A percentile compares a stretch with the other conserved stretches of the same genome.
phyloP scores from a whole-genome alignment of 2,797 vertebrate species.

The Epinephelus malabaricus region DNA sequence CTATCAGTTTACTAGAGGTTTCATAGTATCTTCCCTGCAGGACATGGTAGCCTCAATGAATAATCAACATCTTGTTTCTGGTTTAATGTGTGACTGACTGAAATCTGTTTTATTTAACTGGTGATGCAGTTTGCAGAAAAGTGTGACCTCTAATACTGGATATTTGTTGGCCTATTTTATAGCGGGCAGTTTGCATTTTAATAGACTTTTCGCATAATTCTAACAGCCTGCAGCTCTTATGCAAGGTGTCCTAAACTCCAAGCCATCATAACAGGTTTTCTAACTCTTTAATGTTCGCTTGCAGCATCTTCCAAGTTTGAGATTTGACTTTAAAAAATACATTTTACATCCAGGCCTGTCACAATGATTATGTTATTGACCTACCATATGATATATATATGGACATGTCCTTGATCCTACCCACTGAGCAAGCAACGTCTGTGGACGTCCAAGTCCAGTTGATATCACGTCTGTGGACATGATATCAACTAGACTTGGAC shows the following conservation, averaged over 20 bases:
- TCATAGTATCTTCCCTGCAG: background rate
- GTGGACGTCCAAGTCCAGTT: too few relatives aligned
- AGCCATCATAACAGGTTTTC: background rate
- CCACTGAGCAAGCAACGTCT: too few relatives aligned
- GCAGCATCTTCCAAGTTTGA: background rate
- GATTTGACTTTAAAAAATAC: background rate
- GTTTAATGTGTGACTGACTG: background rate
- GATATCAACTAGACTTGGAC: too few relatives aligned
- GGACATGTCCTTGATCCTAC: too few relatives aligned
- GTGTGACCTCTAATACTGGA: background rate
- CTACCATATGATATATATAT: too few relatives aligned
- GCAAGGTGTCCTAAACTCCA: background rate
- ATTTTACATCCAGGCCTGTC: background rate
- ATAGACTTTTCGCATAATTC: background rate
- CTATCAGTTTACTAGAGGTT: conserved; percentile 12
- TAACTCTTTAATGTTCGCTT: background rate
- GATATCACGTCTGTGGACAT: too few relatives aligned
- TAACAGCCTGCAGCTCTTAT: background rate
- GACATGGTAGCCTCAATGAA: background rate
- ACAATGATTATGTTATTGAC: too few relatives aligned
- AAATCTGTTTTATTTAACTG: background rate
- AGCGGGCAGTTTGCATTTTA: background rate
- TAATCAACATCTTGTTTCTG: background rate
- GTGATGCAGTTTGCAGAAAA: background rate
- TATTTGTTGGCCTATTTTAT: background rate